Conservation (phyloP, 2,113 vertebrate genomes). For the Camelus dromedarius region DNA sequence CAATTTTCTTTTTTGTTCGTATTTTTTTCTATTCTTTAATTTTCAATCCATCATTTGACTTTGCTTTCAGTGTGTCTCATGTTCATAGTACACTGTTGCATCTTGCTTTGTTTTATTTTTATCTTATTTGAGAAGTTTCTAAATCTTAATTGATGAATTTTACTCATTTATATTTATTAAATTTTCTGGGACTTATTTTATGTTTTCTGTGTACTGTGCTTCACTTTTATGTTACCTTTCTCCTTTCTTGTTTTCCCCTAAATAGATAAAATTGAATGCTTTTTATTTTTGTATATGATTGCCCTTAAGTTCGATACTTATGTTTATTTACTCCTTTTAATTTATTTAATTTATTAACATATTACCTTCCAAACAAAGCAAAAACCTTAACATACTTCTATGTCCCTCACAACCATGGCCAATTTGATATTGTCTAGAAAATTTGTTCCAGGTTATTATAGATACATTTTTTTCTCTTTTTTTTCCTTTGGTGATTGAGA, state of each 20-base stretch:
- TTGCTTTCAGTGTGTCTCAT: not conserved
- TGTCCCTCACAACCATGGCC: not conserved
- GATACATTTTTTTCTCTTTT: not conserved
- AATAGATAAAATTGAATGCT: not conserved
- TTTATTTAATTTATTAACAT: conserved; percentile 10
- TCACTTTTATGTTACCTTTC: not conserved
- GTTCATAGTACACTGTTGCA: not conserved
- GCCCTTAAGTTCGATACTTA: not conserved
- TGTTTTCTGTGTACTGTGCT: not conserved
- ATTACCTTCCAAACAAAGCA: not conserved
- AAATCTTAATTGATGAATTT: not conserved
- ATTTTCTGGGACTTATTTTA: not conserved
- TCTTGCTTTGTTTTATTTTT: not conserved
- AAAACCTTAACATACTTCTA: conserved; percentile 11
- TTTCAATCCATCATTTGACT: conserved; percentile 20
- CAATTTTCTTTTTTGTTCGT: not conserved
- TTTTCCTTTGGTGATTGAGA: not conserved
- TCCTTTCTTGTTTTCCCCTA: not conserved
- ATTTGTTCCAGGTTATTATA: not conserved
- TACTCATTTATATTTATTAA: not conserved
- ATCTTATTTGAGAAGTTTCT: not conserved
- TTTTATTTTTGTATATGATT: conserved; percentile 12
- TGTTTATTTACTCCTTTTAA: not conserved
- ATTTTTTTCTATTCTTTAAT: not conserved
- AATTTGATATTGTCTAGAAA: not conserved